phyloP scores from a whole-genome alignment of 2,113 vertebrate species.

The Etheostoma cragini region DNA sequence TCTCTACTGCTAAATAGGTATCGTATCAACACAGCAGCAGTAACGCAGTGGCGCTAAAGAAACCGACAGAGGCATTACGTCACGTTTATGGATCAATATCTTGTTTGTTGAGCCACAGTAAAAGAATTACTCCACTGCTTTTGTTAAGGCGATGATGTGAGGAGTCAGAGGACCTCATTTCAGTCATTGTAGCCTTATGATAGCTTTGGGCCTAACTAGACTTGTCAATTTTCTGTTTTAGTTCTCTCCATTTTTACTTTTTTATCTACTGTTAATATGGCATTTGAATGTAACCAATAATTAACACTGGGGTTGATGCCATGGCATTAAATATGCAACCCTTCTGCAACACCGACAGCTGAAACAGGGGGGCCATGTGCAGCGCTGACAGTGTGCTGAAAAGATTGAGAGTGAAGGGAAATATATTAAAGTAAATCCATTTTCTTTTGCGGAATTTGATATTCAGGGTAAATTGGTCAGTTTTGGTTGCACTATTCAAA shows the following conservation, averaged over 20 bases:
- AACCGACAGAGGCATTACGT: background rate
- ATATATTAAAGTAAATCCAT: background rate
- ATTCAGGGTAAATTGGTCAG: background rate
- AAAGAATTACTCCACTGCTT: background rate
- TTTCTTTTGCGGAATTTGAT: background rate
- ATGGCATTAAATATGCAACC: background rate
- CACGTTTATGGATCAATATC: slow-evolving; percentile 20
- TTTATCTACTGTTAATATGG: background rate
- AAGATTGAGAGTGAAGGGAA: background rate
- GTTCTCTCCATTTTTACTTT: background rate
- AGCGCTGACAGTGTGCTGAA: background rate
- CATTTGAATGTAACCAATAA: background rate
- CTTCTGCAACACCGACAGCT: background rate
- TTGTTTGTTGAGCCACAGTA: background rate
- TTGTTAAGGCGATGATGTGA: background rate
- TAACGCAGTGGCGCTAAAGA: background rate
- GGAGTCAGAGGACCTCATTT: slow-evolving; percentile 19
- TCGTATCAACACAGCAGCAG: slow-evolving; percentile 21
- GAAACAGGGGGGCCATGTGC: background rate
- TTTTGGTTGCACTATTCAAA: background rate
- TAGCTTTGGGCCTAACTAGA: background rate
- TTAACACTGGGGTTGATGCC: background rate
- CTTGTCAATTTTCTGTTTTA: background rate
- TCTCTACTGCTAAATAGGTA: slow-evolving; percentile 10
- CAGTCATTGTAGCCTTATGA: too few species aligned